Evolutionary conservation across 2,888 invertebrate genomes (phyloP), one percentile per base, ranked within the genome.

Genomic region (Suillia variegata): DNA sequence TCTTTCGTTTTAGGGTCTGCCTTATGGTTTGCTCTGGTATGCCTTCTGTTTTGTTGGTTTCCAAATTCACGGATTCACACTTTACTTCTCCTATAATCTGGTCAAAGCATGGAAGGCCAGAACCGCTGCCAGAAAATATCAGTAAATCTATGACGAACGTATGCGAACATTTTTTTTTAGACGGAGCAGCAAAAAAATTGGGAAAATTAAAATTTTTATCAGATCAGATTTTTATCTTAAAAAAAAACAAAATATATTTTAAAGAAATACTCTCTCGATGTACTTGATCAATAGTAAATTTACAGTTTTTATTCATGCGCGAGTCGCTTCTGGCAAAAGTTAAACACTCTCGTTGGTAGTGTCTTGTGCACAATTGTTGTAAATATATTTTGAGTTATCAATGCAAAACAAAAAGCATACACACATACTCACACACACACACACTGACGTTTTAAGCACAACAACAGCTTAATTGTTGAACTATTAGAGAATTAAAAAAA

Each of bases 1-100:
- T 62, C 81, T 61, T 56, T 57, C 20, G 58, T 83, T 87, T 61
- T 84, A 94, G 93, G 92, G 90, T 15, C 91, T 92, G 79, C 96
- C 97, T 0, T 93, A 96, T 77, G 95, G 94, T 15, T 84, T 96
- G 22, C 85, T 97, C 62, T 96, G 96, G 96, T 95, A 94, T 80
- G 91, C 90, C 61, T 97, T 96, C 82, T 88, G 96, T 64, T 84
- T 93, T 49, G 83, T 93, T 12, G 94, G 93, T 5, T 86, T 92
- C 42, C 97, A 98, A 85, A 90, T 97, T 54, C 96, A 96, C 80
- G 85, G 88, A 66, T 94, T 94, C 83, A 92, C 94, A 55, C 79
- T 94, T 34, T 90, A 90, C 80, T 95, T 95, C 82, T 89, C 93
- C 12, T 89, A 88, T 84, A 92, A 90, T 79, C 85, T 96, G 65